Evolutionary conservation across 2,888 invertebrate genomes (phyloP).

Genomic region (Lepidochrysops patricia): DNA sequence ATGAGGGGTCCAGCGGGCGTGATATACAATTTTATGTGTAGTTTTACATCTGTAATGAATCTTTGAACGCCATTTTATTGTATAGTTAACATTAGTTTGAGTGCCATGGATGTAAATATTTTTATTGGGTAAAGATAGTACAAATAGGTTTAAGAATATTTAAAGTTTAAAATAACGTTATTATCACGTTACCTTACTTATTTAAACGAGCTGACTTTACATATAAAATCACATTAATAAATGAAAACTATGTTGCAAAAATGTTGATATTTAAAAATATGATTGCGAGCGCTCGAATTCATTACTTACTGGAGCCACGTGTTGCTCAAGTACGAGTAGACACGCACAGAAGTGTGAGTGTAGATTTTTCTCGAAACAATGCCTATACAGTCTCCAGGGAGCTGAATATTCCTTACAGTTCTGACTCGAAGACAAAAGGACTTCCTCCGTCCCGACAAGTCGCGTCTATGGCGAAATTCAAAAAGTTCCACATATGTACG

Average conservation of each 20-base stretch:
- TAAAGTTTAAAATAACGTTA: too few relatives aligned
- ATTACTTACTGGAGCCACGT: slow-evolving; percentile 61
- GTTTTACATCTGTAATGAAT: neutral
- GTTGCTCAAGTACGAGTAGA: slow-evolving; percentile 46
- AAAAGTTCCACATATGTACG: slow-evolving; percentile 48
- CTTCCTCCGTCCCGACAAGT: slow-evolving; percentile 69
- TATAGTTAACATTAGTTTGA: too few relatives aligned
- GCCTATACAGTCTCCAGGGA: slow-evolving; percentile 43
- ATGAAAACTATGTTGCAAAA: neutral
- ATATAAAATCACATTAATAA: neutral
- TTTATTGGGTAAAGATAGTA: too few relatives aligned
- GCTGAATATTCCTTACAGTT: slow-evolving; percentile 66
- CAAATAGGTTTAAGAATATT: too few relatives aligned
- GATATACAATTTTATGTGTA: neutral
- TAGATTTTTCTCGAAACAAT: slow-evolving; percentile 64
- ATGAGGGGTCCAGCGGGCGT: neutral
- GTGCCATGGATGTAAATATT: too few relatives aligned
- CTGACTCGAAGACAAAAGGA: slow-evolving; percentile 67
- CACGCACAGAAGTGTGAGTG: slow-evolving; percentile 50
- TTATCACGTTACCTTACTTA: too few relatives aligned
- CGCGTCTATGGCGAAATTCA: slow-evolving; percentile 71
- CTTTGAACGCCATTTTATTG: too few relatives aligned
- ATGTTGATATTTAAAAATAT: neutral
- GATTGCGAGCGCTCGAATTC: slow-evolving; percentile 33
- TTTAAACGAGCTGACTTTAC: too few relatives aligned